Base-by-base conservation (phyloP, 2,888 invertebrate species). In the Petrophora chlorosata region DNA sequence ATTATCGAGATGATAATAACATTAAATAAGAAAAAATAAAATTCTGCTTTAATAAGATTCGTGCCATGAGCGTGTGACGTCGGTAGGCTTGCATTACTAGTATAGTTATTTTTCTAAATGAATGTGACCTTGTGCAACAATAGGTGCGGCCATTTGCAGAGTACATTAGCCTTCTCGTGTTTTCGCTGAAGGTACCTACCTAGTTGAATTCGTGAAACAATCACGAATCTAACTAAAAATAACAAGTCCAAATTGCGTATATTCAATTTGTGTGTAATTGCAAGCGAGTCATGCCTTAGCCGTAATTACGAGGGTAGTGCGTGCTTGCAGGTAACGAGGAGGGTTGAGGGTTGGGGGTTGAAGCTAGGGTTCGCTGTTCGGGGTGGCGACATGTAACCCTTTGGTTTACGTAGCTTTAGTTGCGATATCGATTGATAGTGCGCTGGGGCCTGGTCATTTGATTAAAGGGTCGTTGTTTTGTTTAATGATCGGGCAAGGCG, bases 301-400 rank as follows among this genome's bases (percentile, higher is more conserved):
- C 48, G 53, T 59, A 56, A 62, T 59, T 58, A 36, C 39, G 49
- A 36, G 53, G 60, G 60, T 44, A 50, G 50, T 56, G 56, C 57
- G 62, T 59, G 57, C 61, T 46, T 51, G 58, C 53, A 55, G 59
- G 59, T 62, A 62, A 62, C 59, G 29, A 60, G 61, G 56, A 36
- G 44, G 43, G 13, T 30, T 16, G 34, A 25, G 39, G 44, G 39
- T 10, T 17, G 30, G n/a, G n/a, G n/a, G n/a, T n/a, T n/a, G n/a
- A n/a, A n/a, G 42, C 35, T 43, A 40, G 39, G 42, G 49, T 34
- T 30, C 30, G 43, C 16, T 33, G 42, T 53, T 48, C 30, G 36
- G 45, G 55, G 46, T 42, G 55, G 52, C 25, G 3, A n/a, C 30
- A 10, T 45, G 47, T 55, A 61, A 61, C 60, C 60, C 60, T 61